phyloP scores from a whole-genome alignment of 2,797 vertebrate species.

The Heterohyrax brucei region DNA sequence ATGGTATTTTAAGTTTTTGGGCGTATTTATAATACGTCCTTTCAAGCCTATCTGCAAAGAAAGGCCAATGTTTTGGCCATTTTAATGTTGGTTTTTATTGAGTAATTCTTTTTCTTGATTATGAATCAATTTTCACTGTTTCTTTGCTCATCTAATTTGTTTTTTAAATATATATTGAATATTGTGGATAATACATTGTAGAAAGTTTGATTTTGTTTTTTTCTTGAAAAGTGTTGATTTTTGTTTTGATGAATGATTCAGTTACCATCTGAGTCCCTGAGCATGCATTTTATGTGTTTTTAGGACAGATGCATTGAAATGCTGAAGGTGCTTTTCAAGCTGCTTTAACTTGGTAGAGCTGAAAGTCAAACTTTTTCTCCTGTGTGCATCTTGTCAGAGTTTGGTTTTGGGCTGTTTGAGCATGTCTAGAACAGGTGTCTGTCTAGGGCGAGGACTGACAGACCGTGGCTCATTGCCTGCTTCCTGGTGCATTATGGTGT shows the following conservation, averaged over 20 bases:
- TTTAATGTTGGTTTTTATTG: neutral
- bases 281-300: neutral
- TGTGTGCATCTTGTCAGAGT: neutral
- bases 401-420: neutral
- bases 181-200: neutral
- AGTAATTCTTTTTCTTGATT: neutral
- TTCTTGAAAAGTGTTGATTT: neutral
- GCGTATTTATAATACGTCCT: neutral
- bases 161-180: neutral
- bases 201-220: neutral
- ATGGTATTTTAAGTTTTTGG: neutral
- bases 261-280: neutral
- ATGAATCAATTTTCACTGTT: neutral
- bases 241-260: neutral
- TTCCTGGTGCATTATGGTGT: neutral
- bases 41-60: neutral
- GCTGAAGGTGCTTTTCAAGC: neutral
- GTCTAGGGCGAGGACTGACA: neutral
- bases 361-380: neutral
- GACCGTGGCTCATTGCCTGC: neutral
- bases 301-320: neutral
- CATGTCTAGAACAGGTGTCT: neutral
- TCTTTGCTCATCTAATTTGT: neutral
- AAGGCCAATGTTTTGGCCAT: neutral
- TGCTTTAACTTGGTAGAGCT: neutral